phyloP scores from a whole-genome alignment of 1,140 invertebrate species.

The Diorhabda sublineata region DNA sequence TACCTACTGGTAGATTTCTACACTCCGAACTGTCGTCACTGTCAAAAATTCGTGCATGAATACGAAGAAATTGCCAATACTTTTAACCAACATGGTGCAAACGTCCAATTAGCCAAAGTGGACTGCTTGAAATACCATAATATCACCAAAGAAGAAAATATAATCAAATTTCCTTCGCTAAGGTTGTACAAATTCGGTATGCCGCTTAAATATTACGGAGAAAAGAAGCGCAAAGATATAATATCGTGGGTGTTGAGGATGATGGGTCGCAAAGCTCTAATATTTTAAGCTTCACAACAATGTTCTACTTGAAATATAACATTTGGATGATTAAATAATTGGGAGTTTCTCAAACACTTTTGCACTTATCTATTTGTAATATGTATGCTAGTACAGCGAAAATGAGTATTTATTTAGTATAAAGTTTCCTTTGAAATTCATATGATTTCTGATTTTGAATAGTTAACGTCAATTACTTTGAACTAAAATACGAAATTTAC shows the following conservation, averaged over 20 bases:
- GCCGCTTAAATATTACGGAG: conserved; percentile 8
- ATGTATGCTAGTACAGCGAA: no score
- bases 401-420: no score
- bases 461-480: no score
- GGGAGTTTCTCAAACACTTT: no score
- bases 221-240: conserved; percentile 9
- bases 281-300: no score
- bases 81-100: not conserved
- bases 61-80: conserved; percentile 3
- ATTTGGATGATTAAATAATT: no score
- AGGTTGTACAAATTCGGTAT: conserved; percentile 10
- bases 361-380: no score
- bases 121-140: not conserved
- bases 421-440: no score
- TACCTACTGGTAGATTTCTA: conserved; percentile 19
- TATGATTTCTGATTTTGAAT: no score
- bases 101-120: conserved; percentile 6
- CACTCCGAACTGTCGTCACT: conserved; percentile 7
- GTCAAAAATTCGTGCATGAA: conserved; percentile 9
- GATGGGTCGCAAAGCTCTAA: no score
- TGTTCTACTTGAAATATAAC: no score
- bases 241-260: conserved; percentile 7
- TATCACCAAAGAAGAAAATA: conserved; percentile 7
- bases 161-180: conserved; percentile 6
- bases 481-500: no score